phyloP scores from a whole-genome alignment of 1,140 invertebrate genomes.

The Sitobion miscanthi region DNA sequence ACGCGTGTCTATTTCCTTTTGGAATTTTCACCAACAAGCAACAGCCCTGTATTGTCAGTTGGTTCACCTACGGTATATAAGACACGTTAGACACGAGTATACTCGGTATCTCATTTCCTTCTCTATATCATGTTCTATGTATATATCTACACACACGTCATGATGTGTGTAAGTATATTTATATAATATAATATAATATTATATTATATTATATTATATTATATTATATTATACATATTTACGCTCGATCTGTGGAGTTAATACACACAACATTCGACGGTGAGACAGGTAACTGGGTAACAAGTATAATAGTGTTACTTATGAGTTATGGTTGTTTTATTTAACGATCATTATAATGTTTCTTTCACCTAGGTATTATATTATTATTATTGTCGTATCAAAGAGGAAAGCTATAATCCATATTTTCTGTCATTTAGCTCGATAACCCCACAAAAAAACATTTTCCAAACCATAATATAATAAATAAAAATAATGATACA shows the following conservation, averaged over 20 bases:
- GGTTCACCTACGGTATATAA: background rate
- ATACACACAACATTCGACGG: background rate
- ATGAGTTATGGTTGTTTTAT: background rate
- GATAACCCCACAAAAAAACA: background rate
- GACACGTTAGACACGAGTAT: background rate
- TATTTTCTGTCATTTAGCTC: background rate
- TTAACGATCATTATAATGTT: background rate
- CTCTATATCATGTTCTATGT: background rate
- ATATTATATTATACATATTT: background rate
- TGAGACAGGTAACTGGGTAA: background rate
- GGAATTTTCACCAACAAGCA: background rate
- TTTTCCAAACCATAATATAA: background rate
- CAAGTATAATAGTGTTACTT: background rate
- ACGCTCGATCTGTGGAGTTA: background rate
- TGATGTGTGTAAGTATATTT: background rate
- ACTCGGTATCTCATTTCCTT: background rate
- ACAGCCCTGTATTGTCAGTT: background rate
- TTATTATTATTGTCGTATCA: background rate
- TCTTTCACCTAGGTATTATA: background rate
- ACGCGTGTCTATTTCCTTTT: background rate
- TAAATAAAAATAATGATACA: background rate
- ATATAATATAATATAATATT: no score
- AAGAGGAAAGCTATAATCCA: background rate
- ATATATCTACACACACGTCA: background rate
- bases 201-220: background rate